Base-by-base conservation (phyloP, 2,797 vertebrate genomes). In the Sebastolobus altivelis region DNA sequence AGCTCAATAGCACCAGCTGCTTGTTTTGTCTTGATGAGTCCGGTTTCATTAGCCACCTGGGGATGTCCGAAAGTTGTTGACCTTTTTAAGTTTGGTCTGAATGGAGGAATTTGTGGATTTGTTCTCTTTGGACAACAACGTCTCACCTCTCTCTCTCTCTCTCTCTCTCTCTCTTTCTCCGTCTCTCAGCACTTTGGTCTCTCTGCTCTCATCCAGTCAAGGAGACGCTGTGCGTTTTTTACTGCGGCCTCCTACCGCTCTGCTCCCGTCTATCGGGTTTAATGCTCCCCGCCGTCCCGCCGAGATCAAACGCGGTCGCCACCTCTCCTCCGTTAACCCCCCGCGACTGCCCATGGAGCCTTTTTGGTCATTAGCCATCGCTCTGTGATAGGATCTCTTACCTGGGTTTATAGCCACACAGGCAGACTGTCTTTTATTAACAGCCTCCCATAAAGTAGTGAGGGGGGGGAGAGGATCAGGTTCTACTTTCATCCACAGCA, bases 261-360 rank as follows among this genome's bases (percentile, higher is more conserved):
- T 73, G 80, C 86, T 81, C 68, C 82, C 82, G 72, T 72, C 76
- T 73, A 79, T 67, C 62, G 87, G 20, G 84, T 92, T 92, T 93
- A 89, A 90, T 83, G 29, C 76, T 65, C 13, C 71, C 71, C 67
- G 68, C 76, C 25, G 76, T 65, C 92, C 86, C 67, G 20, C 90
- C 76, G 92, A 80, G 92, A 93, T 93, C 92, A 94, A 91, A 92
- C 90, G 12, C 77, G 69, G 85, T 29, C 56, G 0, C 82, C 75
- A 59, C 77, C 77, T 75, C 79, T 46, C 65, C 65, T 69, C 77
- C 27, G 46, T 90, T 72, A 66, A 68, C 91, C 80, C 83, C 79
- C 82, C 16, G 40, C 49, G 60, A 65, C 70, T n/a, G 62, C 86
- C 88, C 60, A 25, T 25, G 76, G 18, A 88, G 85, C 87, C 68